Percentiles rank a stretch among this genome's conserved stretches.
These are phyloP conservation scores for Meandrusa payeni DNA, from an alignment of 2,888 invertebrate genomes.

Conservation along the genomic window DNA sequence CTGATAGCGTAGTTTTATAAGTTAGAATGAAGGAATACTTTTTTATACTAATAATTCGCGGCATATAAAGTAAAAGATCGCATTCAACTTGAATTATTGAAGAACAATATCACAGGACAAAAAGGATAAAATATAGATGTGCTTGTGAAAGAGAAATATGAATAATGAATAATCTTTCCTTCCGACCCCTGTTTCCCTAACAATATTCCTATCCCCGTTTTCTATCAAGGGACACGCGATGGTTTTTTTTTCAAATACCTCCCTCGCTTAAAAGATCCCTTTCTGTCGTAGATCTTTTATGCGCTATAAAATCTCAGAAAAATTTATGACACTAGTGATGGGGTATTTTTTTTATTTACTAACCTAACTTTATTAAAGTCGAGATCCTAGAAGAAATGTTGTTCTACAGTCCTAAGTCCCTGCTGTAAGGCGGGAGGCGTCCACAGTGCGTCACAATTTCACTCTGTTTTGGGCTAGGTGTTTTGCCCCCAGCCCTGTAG, in stretches of 20 bases:
- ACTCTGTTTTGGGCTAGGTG: too few species aligned
- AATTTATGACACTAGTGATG: too few species aligned
- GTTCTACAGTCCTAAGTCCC: too few species aligned
- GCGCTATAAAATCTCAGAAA: not conserved
- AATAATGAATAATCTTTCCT: constrained; percentile 24
- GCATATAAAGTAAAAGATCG: not conserved
- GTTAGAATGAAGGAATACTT: too few species aligned
- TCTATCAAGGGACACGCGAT: constrained; percentile 22
- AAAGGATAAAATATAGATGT: constrained; percentile 20
- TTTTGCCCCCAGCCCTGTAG: too few species aligned
- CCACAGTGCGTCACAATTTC: too few species aligned
- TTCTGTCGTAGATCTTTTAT: not conserved
- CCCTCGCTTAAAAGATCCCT: constrained; percentile 5
- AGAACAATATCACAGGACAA: constrained; percentile 9
- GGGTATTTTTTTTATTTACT: too few species aligned
- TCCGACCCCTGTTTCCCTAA: constrained; percentile 23
- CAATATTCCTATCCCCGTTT: constrained; percentile 23
- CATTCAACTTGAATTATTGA: constrained; percentile 9
- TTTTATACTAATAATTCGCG: not conserved
- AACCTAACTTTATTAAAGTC: too few species aligned
- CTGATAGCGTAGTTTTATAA: too few species aligned
- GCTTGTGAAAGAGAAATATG: constrained; percentile 23
- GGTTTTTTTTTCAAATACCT: constrained; percentile 9
- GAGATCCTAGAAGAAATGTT: too few species aligned
- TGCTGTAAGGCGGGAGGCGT: not conserved